Percentiles rank a stretch among this genome's conserved stretches.
Conservation (phyloP, 1,140 invertebrate species). For the Solen grandis region DNA sequence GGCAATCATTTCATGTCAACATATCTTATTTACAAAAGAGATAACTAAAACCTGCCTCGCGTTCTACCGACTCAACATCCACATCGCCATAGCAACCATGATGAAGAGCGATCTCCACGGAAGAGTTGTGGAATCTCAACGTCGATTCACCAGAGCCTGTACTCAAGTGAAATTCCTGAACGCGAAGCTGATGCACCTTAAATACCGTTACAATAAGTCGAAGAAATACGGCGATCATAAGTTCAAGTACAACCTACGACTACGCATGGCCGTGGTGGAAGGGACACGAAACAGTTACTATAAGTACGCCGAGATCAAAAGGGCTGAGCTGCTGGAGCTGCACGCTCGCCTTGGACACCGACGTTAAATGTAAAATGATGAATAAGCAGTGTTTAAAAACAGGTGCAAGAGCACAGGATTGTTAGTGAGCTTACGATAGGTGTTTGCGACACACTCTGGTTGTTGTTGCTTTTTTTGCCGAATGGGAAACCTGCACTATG, state of each 20-base stretch:
- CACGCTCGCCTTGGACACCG: too few species aligned
- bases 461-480: too few species aligned
- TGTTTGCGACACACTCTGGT: too few species aligned
- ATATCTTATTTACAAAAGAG: too few species aligned
- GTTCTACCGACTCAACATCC: too few species aligned
- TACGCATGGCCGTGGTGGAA: constrained; percentile 28
- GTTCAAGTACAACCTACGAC: constrained; percentile 44
- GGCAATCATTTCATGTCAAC: too few species aligned
- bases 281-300: constrained; percentile 33
- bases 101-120: constrained; percentile 27
- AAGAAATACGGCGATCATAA: neutral
- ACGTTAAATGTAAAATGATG: too few species aligned
- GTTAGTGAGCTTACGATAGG: too few species aligned
- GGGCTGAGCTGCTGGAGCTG: constrained; percentile 34
- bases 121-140: constrained; percentile 25
- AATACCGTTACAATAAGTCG: constrained; percentile 8
- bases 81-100: neutral
- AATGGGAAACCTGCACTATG: too few species aligned
- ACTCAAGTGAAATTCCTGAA: constrained; percentile 20
- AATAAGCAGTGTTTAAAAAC: too few species aligned
- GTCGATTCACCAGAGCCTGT: constrained; percentile 20
- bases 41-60: too few species aligned
- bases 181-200: neutral
- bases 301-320: constrained; percentile 37
- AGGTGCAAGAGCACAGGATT: too few species aligned